Conservation (phyloP, 1,140 invertebrate genomes). For the Drosophila rhopaloa region DNA sequence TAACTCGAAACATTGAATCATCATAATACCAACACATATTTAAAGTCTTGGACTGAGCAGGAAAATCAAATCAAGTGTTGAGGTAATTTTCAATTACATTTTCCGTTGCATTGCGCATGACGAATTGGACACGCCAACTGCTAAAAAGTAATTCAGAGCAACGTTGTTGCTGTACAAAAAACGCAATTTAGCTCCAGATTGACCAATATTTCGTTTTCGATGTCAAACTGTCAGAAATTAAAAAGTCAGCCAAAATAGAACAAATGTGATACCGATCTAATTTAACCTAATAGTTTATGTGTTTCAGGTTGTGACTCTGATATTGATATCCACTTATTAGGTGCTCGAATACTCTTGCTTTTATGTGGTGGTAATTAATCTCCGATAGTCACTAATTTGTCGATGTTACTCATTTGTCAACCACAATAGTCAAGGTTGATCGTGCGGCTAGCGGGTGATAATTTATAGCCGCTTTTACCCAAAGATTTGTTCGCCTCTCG, state of each 20-base stretch:
- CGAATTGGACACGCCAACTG: slow-evolving; percentile 27
- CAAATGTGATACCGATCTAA: slow-evolving; percentile 29
- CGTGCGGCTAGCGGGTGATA: slow-evolving; percentile 33
- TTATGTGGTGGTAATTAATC: slow-evolving; percentile 24
- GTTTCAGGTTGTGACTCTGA: neutral
- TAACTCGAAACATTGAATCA: slow-evolving; percentile 1
- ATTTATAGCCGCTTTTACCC: slow-evolving; percentile 42
- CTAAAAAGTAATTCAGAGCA: slow-evolving; percentile 8
- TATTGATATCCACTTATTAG: neutral
- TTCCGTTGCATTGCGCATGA: slow-evolving; percentile 36
- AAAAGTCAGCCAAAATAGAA: slow-evolving; percentile 11
- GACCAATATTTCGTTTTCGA: slow-evolving; percentile 9
- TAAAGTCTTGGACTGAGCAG: slow-evolving; percentile 2
- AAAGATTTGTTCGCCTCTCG: slow-evolving; percentile 15
- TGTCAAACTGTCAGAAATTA: slow-evolving; percentile 7
- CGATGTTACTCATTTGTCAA: slow-evolving; percentile 32
- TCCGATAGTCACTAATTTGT: slow-evolving; percentile 24
- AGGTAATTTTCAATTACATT: slow-evolving; percentile 36
- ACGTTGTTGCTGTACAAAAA: neutral
- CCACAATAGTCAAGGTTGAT: slow-evolving; percentile 53
- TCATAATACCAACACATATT: slow-evolving; percentile 4
- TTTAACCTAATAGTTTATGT: slow-evolving; percentile 2
- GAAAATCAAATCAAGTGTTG: slow-evolving; percentile 39
- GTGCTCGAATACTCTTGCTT: neutral
- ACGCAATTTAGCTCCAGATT: slow-evolving; percentile 6